Percentiles rank a stretch among this genome's conserved stretches.
Evolutionary conservation across 2,888 invertebrate genomes (phyloP).

Genomic region (Celastrina argiolus): DNA sequence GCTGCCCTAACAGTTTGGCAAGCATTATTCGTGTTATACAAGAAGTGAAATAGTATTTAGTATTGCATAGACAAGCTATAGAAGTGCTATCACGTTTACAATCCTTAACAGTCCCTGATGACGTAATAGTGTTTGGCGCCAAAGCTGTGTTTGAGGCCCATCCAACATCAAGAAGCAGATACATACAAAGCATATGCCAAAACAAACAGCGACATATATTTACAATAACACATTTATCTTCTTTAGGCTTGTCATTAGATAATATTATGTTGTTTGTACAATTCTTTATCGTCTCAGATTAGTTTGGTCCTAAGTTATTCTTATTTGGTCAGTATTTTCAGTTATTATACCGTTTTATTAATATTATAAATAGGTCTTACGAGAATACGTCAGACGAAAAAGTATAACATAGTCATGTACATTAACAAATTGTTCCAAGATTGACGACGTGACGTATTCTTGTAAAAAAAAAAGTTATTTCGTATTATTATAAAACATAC

Average conservation of each 20-base stretch:
- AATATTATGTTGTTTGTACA: background rate
- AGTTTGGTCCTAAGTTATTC: background rate
- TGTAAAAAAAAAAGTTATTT: no score
- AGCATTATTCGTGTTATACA: constrained; percentile 50
- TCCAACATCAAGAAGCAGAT: constrained; percentile 35
- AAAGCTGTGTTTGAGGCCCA: constrained; percentile 30
- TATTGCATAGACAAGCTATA: constrained; percentile 56
- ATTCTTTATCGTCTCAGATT: background rate
- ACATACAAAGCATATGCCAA: constrained; percentile 72
- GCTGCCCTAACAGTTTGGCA: constrained; percentile 52
- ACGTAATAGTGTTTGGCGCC: constrained; percentile 20
- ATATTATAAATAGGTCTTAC: no score
- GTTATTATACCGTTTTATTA: no score
- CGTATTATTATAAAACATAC: no score
- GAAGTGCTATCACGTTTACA: constrained; percentile 51
- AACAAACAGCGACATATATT: constrained; percentile 62
- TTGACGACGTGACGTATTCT: no score
- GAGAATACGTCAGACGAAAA: no score
- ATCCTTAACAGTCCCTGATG: constrained; percentile 37
- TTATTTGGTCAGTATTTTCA: no score
- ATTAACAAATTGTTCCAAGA: no score
- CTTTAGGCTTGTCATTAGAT: background rate
- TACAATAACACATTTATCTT: constrained; percentile 40
- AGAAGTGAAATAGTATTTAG: constrained; percentile 38
- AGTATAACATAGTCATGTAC: no score